phyloP scores from a whole-genome alignment of 2,797 vertebrate species.

The Hypotaenidia okinawae region DNA sequence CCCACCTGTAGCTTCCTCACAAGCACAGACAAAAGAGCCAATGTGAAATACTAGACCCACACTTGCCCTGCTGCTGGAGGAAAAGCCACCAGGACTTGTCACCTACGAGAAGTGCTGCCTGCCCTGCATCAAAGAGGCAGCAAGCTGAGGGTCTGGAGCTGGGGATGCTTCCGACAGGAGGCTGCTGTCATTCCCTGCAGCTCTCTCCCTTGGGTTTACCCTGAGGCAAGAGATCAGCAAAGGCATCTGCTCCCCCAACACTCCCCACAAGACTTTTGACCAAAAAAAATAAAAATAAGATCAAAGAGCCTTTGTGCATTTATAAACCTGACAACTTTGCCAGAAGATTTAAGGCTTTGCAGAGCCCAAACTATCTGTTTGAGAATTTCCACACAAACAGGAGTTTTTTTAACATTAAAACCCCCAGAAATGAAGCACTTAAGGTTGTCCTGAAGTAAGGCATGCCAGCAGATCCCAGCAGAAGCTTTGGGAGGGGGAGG shows the following conservation, averaged over 20 bases:
- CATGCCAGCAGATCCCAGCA: conserved; percentile 33
- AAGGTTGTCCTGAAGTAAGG: conserved; percentile 15
- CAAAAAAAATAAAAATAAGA: background rate
- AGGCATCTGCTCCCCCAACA: background rate
- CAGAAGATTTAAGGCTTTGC: conserved; percentile 34
- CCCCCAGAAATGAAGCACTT: conserved; percentile 13
- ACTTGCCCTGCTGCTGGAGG: background rate
- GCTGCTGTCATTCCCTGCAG: conserved; percentile 12
- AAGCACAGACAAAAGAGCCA: background rate
- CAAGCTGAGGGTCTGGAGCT: background rate
- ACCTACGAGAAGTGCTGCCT: background rate
- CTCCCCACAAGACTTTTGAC: background rate
- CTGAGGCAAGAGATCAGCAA: background rate
- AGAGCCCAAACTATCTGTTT: conserved; percentile 26
- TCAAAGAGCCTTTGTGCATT: conserved; percentile 56
- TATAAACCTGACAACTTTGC: conserved; percentile 23
- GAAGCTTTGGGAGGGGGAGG: background rate
- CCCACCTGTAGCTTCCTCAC: background rate
- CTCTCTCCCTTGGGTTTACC: background rate
- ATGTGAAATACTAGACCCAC: background rate
- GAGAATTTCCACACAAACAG: conserved; percentile 29
- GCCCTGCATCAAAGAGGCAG: background rate
- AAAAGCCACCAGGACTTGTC: background rate
- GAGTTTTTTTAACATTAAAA: background rate
- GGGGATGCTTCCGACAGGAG: background rate